These are phyloP conservation scores for Phallusia fumigata DNA, from an alignment of 23 tunicate species.

Conservation along the genomic window DNA sequence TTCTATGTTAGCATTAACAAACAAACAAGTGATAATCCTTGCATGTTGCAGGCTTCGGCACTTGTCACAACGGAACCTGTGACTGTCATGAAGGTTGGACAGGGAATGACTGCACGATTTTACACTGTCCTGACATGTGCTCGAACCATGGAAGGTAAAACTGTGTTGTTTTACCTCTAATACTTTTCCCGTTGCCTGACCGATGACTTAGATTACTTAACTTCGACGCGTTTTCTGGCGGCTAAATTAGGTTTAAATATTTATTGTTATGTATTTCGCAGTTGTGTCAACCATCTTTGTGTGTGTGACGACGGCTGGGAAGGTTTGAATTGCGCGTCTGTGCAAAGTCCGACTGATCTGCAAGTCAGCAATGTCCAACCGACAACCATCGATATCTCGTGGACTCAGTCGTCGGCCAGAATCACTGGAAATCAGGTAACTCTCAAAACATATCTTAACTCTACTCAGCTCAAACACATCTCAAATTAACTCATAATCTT, in stretches of 20 bases:
- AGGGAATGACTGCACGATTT: conserved; percentile 3
- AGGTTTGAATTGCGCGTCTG: conserved; percentile 10
- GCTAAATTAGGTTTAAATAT: no score
- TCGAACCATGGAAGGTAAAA: conserved; percentile 22
- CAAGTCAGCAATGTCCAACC: conserved; percentile 18
- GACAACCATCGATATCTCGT: conserved; percentile 17
- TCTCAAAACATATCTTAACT: no score
- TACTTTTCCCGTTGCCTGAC: no score
- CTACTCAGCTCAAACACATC: no score
- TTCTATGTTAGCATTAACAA: no score
- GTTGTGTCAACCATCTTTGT: conserved; percentile 5
- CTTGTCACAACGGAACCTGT: conserved; percentile 13
- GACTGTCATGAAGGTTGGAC: conserved; percentile 8
- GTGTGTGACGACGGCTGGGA: conserved; percentile 29
- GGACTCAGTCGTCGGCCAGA: background rate
- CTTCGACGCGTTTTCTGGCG: no score
- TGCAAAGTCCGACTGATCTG: background rate
- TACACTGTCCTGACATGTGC: conserved; percentile 23
- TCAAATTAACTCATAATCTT: no score
- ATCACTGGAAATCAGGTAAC: conserved; percentile 27
- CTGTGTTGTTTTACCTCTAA: no score
- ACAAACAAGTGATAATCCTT: background rate
- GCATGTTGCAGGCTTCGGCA: background rate
- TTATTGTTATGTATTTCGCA: no score
- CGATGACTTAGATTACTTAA: no score